phyloP scores from a whole-genome alignment of 2,797 vertebrate species.

The Sylvia borin region DNA sequence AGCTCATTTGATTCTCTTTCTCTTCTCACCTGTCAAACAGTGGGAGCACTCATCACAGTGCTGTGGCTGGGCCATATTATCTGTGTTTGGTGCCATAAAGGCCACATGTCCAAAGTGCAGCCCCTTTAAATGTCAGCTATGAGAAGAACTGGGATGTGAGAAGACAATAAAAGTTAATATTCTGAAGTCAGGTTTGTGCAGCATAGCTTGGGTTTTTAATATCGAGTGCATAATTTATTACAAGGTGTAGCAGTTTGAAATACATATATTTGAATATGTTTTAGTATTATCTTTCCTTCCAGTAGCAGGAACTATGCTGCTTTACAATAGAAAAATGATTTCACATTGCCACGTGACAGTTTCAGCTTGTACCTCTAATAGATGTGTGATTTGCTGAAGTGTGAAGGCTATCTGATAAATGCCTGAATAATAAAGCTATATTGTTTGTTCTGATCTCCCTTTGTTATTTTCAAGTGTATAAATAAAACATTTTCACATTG shows the following conservation, averaged over 20 bases:
- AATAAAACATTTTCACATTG: conserved; percentile 30
- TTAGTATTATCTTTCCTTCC: conserved; percentile 32
- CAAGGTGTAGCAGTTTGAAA: conserved; percentile 19
- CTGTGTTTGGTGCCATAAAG: neutral
- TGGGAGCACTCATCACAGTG: neutral
- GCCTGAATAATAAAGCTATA: conserved; percentile 30
- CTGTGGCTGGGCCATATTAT: neutral
- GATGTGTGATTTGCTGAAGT: neutral
- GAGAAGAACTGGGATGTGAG: neutral
- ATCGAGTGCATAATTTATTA: conserved; percentile 51
- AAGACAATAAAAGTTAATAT: conserved; percentile 43
- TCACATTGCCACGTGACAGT: neutral
- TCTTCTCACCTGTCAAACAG: neutral
- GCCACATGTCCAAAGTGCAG: neutral
- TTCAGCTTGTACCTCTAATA: conserved; percentile 22
- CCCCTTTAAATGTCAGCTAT: conserved; percentile 33
- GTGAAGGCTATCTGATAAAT: conserved; percentile 39
- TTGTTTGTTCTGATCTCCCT: conserved; percentile 32
- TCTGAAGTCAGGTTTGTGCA: neutral
- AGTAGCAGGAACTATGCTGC: conserved; percentile 14
- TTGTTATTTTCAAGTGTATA: conserved; percentile 9
- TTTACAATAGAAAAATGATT: conserved; percentile 48
- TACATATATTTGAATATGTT: conserved; percentile 49
- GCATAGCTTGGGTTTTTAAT: conserved; percentile 27
- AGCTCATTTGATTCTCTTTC: neutral